phyloP scores from a whole-genome alignment of 2,888 invertebrate species.

The Petrolisthes manimaculis region DNA sequence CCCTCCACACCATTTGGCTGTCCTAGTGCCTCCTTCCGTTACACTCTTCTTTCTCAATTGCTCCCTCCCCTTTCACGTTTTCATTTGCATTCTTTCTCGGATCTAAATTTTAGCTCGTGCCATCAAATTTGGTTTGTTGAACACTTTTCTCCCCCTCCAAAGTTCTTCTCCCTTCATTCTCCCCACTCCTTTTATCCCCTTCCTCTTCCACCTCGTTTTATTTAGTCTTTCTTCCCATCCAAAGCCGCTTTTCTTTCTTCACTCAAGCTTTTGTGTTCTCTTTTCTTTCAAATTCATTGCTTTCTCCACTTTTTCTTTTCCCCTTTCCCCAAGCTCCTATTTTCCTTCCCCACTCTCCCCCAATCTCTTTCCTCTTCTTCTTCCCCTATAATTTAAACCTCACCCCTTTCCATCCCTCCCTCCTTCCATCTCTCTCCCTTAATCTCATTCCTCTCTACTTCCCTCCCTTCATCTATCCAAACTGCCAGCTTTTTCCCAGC shows the following conservation, averaged over 20 bases:
- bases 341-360: neutral
- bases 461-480: neutral
- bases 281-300: neutral
- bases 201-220: neutral
- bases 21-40: no score
- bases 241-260: neutral
- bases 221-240: neutral
- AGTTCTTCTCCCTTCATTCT: neutral
- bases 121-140: no score
- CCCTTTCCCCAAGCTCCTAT: neutral
- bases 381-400: no score
- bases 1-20: no score
- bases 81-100: neutral
- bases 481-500: no score
- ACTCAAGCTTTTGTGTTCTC: neutral
- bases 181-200: neutral
- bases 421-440: neutral
- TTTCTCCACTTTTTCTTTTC: neutral
- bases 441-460: neutral
- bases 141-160: no score
- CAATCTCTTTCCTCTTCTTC: no score
- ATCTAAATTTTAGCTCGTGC: no score
- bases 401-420: no score
- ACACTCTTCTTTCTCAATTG: neutral
- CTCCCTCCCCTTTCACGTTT: neutral